phyloP scores from a whole-genome alignment of 92 coral and sea anemone species.

The Meandrina meandrites region DNA sequence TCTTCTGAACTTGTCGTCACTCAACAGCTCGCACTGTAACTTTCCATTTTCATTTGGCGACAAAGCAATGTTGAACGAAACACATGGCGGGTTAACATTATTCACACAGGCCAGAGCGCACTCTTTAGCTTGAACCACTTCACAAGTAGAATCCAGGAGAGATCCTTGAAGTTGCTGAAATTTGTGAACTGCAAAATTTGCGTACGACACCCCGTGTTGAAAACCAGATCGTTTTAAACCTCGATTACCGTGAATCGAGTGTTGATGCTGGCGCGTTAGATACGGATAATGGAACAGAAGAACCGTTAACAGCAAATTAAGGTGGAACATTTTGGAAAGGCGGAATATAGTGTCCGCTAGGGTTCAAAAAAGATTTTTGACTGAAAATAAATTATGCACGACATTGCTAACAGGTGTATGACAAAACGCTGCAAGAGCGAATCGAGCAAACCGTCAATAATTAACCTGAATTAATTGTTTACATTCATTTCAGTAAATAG shows the following conservation, averaged over 20 bases:
- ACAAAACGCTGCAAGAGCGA: no score
- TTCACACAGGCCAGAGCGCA: slow-evolving; percentile 9
- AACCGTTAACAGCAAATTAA: background rate
- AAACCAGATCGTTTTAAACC: background rate
- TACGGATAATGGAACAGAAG: background rate
- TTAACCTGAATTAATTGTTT: no score
- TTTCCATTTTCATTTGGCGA: background rate
- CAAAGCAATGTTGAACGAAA: slow-evolving; percentile 22
- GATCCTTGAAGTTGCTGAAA: slow-evolving; percentile 14
- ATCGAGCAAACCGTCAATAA: no score
- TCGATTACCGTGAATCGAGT: background rate
- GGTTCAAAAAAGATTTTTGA: background rate
- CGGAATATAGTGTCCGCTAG: background rate
- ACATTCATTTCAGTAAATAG: no score
- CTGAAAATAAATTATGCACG: no score
- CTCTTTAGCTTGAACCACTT: background rate
- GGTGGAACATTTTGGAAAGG: background rate
- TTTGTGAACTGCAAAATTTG: slow-evolving; percentile 5
- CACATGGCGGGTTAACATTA: slow-evolving; percentile 12
- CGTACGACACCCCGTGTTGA: slow-evolving; percentile 4
- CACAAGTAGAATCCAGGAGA: background rate
- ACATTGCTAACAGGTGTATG: no score
- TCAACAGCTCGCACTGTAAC: slow-evolving; percentile 19
- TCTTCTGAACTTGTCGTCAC: slow-evolving; percentile 22
- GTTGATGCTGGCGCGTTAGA: background rate